These are phyloP conservation scores for Pseudomyrmex dendroicus DNA, from an alignment of 1,140 invertebrate genomes.

Conservation along the genomic window DNA sequence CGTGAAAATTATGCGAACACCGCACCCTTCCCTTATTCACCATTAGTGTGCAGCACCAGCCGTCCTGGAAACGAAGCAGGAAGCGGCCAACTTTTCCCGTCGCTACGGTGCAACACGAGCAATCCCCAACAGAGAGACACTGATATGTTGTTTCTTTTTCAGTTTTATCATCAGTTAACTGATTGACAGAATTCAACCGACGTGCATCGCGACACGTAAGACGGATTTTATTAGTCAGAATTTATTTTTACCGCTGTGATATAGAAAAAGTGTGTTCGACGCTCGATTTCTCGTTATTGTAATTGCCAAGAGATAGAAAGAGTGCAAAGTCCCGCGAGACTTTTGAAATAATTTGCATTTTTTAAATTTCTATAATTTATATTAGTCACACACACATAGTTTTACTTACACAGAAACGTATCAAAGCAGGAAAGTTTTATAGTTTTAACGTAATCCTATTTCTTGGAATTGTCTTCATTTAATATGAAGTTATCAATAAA, in stretches of 20 bases:
- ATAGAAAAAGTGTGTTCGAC: constrained; percentile 20
- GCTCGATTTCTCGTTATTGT: constrained; percentile 1
- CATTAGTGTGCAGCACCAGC: not conserved
- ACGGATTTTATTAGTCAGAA: constrained; percentile 45
- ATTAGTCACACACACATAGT: no score
- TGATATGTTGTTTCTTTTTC: not conserved
- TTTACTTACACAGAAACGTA: no score
- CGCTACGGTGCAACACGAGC: not conserved
- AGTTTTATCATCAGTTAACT: constrained; percentile 11
- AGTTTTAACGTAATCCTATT: no score
- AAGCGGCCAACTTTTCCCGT: constrained; percentile 22
- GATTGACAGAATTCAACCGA: constrained; percentile 48
- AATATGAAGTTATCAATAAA: not conserved
- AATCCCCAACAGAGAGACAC: no score
- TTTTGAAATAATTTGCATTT: not conserved
- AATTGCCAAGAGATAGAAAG: not conserved
- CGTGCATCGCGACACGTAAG: constrained; percentile 25
- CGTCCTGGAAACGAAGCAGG: constrained; percentile 40
- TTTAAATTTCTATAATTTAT: not conserved
- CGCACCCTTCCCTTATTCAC: no score
- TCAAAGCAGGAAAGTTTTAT: no score
- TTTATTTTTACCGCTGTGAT: constrained; percentile 45
- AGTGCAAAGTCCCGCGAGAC: not conserved
- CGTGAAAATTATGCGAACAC: constrained; percentile 54
- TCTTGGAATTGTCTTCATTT: not conserved